Conservation (phyloP, 2,113 vertebrate species). For the Numenius arquata region DNA sequence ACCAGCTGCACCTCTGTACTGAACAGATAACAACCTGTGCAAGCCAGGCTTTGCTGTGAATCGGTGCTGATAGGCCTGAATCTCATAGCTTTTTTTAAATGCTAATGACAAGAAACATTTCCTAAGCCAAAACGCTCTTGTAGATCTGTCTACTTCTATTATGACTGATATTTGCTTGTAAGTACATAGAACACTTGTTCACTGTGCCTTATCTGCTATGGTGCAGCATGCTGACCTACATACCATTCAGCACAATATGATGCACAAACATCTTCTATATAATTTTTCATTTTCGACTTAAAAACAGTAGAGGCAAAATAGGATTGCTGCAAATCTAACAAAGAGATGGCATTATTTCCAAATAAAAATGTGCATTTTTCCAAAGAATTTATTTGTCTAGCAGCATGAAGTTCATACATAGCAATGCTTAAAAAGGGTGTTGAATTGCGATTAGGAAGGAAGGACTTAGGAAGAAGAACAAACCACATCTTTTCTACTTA, state of each 20-base stretch:
- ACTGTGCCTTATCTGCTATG: conserved; percentile 95
- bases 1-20: conserved; percentile 99
- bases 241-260: conserved; percentile 99
- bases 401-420: conserved; percentile 91
- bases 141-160: conserved; percentile 99
- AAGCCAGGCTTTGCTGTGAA: conserved; percentile 97
- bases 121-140: conserved; percentile 97
- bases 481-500: conserved; percentile 73
- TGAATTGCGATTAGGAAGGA: conserved; percentile 84
- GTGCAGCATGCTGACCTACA: conserved; percentile 99
- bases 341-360: conserved; percentile 98
- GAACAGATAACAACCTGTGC: conserved; percentile 99
- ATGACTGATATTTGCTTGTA: conserved; percentile 99
- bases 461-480: conserved; percentile 74
- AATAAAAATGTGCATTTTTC: conserved; percentile 90
- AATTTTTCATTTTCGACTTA: conserved; percentile 96
- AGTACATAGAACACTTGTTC: conserved; percentile 99
- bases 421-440: conserved; percentile 84
- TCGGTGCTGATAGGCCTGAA: conserved; percentile 99
- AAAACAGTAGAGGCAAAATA: conserved; percentile 97
- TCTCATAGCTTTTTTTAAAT: conserved; percentile 99
- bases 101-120: conserved; percentile 99
- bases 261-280: conserved; percentile 97
- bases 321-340: conserved; percentile 97
- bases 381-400: conserved; percentile 92